Base-by-base conservation (phyloP, 2,113 vertebrate genomes). In the Spea bombifrons region DNA sequence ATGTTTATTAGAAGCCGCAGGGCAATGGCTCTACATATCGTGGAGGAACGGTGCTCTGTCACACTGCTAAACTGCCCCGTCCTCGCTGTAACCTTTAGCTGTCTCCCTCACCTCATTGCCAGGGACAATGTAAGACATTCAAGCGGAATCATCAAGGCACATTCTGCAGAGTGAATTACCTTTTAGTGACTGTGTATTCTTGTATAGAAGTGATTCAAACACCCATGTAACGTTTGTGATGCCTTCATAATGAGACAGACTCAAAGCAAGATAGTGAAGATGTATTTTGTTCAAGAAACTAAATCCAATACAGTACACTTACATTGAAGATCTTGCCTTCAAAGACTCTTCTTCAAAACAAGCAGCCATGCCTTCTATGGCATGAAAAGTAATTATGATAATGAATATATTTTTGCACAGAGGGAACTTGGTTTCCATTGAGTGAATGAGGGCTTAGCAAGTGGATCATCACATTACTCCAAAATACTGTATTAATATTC, bases 1-100 rank as follows among this genome's bases (percentile, higher is more conserved):
- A 5, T 70, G 47, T 70, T 70, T 70, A 70, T 70, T 70, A 49
- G 67, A 70, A 13, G 67, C 67, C n/a, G 5, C 67, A 70, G 67
- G 46, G 67, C 10, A 47, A 47, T 45, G n/a, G 45, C 45, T 48
- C 45, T n/a, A 45, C 66, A 68, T 13, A 49, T 16, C 7, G 6
- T 16, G 8, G 44, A 70, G n/a, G 7, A 15, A n/a, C 47, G 16
- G 15, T 46, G 13, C 46, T n/a, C 48, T 49, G 55, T 48, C 47
- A 69, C 8, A 9, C 6, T n/a, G 67, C n/a, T 70, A 70, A 49
- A 16, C 48, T 50, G 67, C 15, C 67, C 15, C 47, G 5, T 70
- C 7, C 16, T 13, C 17, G 7, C 46, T 9, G 7, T 49, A 46
- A 68, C 66, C 9, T 68, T 68, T 15, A 45, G 13, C 66, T 47